phyloP scores from a whole-genome alignment of 2,888 invertebrate species.

The Campoplex nolae region DNA sequence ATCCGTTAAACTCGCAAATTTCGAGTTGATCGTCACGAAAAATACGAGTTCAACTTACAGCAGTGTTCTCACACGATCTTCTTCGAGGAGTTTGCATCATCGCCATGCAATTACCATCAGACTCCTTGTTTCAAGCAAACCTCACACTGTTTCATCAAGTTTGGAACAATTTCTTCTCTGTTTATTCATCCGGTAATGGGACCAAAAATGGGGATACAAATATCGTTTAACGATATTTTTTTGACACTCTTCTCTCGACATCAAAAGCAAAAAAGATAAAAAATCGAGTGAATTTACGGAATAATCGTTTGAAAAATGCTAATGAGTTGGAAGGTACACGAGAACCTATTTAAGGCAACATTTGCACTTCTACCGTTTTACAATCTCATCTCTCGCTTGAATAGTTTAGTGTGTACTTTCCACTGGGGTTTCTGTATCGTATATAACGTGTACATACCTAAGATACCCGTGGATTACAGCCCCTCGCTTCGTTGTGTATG shows the following conservation, averaged over 20 bases:
- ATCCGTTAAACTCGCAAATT: not conserved
- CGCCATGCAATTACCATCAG: not conserved
- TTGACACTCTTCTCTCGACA: not conserved
- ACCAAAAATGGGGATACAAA: too few relatives aligned
- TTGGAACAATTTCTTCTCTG: not conserved
- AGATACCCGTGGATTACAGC: constrained; percentile 16
- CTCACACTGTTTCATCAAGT: not conserved
- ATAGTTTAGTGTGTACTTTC: constrained; percentile 4
- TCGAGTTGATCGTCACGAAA: not conserved
- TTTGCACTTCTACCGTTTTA: not conserved
- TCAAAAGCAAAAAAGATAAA: not conserved
- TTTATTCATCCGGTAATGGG: too few relatives aligned
- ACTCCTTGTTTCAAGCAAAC: not conserved
- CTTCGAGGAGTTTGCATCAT: not conserved
- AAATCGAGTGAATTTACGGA: not conserved
- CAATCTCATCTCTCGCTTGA: not conserved
- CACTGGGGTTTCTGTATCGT: not conserved
- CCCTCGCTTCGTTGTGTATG: not conserved
- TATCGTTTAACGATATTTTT: not conserved
- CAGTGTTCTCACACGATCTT: not conserved
- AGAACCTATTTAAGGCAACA: not conserved
- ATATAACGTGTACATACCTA: not conserved
- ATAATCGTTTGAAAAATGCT: not conserved
- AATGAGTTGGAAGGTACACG: not conserved
- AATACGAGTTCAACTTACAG: not conserved